Conservation (phyloP, 2,113 vertebrate genomes). For the Laticauda colubrina region DNA sequence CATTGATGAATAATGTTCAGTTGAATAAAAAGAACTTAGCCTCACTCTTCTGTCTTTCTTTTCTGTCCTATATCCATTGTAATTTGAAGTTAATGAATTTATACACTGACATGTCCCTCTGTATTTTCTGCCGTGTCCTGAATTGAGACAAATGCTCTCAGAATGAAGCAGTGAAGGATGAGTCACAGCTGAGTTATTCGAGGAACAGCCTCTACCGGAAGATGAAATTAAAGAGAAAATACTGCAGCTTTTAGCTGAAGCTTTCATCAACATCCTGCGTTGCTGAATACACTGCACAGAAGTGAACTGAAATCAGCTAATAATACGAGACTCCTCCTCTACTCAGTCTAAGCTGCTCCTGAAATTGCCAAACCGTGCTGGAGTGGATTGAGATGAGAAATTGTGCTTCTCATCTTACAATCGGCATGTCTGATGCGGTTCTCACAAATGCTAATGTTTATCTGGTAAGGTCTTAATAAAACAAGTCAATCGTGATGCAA, state of each 20-base stretch:
- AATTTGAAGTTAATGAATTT: not conserved
- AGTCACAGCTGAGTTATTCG: not conserved
- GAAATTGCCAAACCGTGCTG: not conserved
- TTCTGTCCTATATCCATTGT: not conserved
- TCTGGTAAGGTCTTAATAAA: slow-evolving; percentile 26
- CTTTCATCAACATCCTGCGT: not conserved
- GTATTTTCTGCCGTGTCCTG: not conserved
- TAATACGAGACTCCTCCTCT: not conserved
- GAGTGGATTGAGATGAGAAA: not conserved
- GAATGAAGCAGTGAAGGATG: not conserved
- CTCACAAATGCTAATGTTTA: slow-evolving; percentile 37
- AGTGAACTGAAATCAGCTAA: not conserved
- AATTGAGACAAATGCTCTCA: not conserved
- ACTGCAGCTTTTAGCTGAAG: not conserved
- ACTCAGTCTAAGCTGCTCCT: not conserved
- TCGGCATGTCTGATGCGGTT: not conserved
- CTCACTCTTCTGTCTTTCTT: not conserved
- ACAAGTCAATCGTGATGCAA: slow-evolving; percentile 28
- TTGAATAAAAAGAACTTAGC: not conserved
- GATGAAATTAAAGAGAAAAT: not conserved
- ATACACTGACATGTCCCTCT: not conserved
- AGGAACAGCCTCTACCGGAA: not conserved
- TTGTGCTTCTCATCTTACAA: not conserved
- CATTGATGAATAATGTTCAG: not conserved
- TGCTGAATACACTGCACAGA: not conserved